Base-by-base conservation (phyloP, 2,797 vertebrate species). In the Esox masquinongy region DNA sequence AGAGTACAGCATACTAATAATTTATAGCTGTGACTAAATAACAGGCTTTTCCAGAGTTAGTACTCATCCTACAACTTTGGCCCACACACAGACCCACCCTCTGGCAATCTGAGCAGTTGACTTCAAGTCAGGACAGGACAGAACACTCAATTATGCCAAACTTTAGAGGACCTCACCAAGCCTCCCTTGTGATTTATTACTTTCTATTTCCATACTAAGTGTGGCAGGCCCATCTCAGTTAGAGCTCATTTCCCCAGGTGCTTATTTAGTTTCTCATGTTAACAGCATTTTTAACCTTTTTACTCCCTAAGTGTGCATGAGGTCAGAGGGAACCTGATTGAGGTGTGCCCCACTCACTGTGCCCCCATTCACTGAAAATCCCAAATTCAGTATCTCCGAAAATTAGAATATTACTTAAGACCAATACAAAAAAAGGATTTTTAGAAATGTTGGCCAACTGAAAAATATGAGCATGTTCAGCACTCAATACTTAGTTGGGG, bases 201-300 rank as follows among this genome's bases (percentile, higher is more conserved):
- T 84, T 87, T 84, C 85, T 80, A 85, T 91, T 89, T 91, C 83
- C 84, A 80, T 77, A 84, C 80, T 87, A 88, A 90, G 80, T 6
- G 70, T 68, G 73, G 80, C 29, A 2, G 53, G 53, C 53, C 53
- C 53, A 70, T 68, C 82, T 74, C 77, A 74, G 84, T 74, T 80
- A 22, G 31, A 81, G 80, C 53, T 56, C 74, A 84, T 84, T 80
- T 77, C 70, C 61, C 82, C 68, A 73, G 82, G 80, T 80, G 66
- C 67, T 66, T 68, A 0, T 0, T 74, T 74, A 83, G 80, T 88
- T 79, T 61, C 87, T 88, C 85, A 86, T 87, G 83, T 88, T 92
- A 90, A 91, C 63, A 78, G 83, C 71, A 36, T 79, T 82, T 75
- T 88, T 91, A 88, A 87, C 70, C 82, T 87, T 85, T 66, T 26